phyloP scores from a whole-genome alignment of 2,113 vertebrate genomes.

The Smithornis capensis region DNA sequence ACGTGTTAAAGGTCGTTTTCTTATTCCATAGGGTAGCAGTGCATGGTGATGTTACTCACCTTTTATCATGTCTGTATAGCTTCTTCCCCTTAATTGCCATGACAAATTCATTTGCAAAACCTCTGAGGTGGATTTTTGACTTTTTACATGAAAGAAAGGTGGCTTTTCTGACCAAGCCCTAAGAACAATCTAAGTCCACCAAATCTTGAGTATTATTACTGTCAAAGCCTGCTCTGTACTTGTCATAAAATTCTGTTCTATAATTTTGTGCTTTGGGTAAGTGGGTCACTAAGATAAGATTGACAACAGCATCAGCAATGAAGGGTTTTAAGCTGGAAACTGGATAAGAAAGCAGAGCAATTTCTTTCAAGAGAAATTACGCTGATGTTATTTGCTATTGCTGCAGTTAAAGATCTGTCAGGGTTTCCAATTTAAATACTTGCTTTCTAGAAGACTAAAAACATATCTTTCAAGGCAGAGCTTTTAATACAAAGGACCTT shows the following conservation, averaged over 20 bases:
- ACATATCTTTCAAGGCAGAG: neutral
- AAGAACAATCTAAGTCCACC: neutral
- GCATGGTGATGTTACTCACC: neutral
- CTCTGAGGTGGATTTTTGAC: neutral
- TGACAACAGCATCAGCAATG: constrained; percentile 40
- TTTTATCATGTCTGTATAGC: neutral
- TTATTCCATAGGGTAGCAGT: neutral
- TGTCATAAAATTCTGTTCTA: constrained; percentile 15
- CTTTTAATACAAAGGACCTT: neutral
- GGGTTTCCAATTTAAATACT: constrained; percentile 6
- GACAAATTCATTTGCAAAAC: constrained; percentile 34
- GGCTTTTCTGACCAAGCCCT: neutral
- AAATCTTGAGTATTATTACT: neutral
- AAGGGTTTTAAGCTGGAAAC: constrained; percentile 35
- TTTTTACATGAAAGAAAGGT: neutral
- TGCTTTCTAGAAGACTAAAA: constrained; percentile 3
- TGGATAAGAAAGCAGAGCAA: neutral
- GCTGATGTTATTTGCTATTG: neutral
- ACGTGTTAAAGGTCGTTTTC: neutral
- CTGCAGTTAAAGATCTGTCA: constrained; percentile 1
- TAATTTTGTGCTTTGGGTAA: constrained; percentile 44
- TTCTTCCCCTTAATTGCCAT: constrained; percentile 33
- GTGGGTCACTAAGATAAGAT: constrained; percentile 51
- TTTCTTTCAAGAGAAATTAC: constrained; percentile 44
- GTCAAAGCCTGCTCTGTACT: neutral